Conservation (phyloP, 2,113 vertebrate genomes). For the Nymphicus hollandicus region DNA sequence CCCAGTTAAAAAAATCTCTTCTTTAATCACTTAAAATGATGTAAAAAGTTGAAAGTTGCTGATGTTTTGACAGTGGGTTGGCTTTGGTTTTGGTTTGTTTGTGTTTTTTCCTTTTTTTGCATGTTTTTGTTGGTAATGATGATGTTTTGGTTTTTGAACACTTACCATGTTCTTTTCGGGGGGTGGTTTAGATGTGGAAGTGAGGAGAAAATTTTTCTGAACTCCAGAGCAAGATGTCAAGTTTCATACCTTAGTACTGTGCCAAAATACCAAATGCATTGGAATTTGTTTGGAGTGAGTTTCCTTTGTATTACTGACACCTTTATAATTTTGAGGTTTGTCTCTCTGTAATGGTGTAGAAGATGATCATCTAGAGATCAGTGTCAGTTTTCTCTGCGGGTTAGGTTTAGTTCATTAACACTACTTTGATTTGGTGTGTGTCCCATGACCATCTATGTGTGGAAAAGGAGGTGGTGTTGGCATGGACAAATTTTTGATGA, state of each 20-base stretch:
- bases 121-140: background rate
- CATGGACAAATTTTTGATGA: background rate
- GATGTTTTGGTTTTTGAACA: background rate
- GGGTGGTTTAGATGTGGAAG: background rate
- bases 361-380: background rate
- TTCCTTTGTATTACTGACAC: background rate
- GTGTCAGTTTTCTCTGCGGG: background rate
- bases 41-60: background rate
- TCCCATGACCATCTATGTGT: background rate
- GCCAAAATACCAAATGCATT: background rate
- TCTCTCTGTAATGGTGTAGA: background rate
- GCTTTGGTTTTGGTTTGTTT: background rate
- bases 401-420: background rate
- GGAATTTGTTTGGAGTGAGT: background rate
- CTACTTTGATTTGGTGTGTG: background rate
- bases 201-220: background rate
- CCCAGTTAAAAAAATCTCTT: background rate
- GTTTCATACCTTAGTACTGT: background rate
- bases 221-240: background rate
- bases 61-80: background rate
- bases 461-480: background rate
- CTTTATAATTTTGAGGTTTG: background rate
- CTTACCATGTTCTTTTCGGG: background rate
- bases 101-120: background rate
- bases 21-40: background rate